These are phyloP conservation scores for Porites evermanni DNA, from an alignment of 92 coral and sea anemone genomes.

Conservation along the genomic window DNA sequence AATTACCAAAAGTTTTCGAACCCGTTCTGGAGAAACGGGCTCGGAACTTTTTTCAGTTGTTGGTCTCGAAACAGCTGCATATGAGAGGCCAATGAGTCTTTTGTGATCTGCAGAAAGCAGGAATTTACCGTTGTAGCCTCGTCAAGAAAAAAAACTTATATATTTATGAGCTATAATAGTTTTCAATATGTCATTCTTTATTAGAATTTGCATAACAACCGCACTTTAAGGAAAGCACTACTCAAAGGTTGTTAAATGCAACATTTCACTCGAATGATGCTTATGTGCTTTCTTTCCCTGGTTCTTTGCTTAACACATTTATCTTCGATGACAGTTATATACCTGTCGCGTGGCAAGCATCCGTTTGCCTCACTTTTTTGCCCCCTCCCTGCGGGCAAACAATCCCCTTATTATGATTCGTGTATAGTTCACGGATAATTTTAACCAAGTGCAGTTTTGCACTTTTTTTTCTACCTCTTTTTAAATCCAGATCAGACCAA, in stretches of 20 bases:
- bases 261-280: too few relatives aligned
- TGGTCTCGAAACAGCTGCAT: neutral
- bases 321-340: too few relatives aligned
- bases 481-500: slow-evolving; percentile 74
- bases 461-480: neutral
- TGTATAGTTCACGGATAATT: neutral
- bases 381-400: neutral
- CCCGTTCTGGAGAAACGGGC: neutral
- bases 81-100: neutral
- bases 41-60: neutral
- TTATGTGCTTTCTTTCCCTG: too few relatives aligned
- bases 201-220: too few relatives aligned
- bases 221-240: too few relatives aligned
- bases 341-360: neutral
- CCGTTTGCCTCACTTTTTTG: neutral
- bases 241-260: too few relatives aligned
- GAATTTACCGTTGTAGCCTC: neutral
- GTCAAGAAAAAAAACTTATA: neutral
- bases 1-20: too few relatives aligned
- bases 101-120: neutral
- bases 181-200: neutral
- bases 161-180: neutral
- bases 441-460: neutral
- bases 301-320: too few relatives aligned
- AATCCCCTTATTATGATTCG: neutral